phyloP scores from a whole-genome alignment of 2,113 vertebrate species.

The Saccopteryx bilineata region DNA sequence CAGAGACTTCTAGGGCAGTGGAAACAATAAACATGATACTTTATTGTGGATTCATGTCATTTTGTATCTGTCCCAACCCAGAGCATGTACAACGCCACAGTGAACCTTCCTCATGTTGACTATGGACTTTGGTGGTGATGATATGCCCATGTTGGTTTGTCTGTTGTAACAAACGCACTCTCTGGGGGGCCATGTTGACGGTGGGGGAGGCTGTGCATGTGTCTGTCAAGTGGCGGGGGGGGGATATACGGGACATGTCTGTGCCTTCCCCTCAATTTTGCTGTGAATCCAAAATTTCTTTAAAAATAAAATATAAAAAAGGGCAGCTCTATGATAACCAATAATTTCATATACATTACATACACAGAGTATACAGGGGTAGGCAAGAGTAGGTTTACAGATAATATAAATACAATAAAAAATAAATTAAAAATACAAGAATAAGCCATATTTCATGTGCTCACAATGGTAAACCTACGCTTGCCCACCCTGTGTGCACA shows the following conservation, averaged over 20 bases:
- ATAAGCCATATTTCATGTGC: not conserved
- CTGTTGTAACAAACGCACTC: accelerated
- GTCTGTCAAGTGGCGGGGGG: too few species aligned
- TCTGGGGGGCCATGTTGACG: accelerated
- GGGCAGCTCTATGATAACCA: accelerated
- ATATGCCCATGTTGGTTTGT: accelerated
- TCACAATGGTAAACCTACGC: not conserved
- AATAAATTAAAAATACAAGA: not conserved
- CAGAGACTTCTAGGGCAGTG: accelerated
- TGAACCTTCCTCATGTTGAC: accelerated
- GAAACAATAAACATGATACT: too few species aligned
- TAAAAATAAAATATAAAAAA: not conserved
- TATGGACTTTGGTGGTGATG: accelerated
- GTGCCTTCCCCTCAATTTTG: too few species aligned
- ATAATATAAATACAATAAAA: not conserved
- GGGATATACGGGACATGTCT: not conserved
- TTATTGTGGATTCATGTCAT: accelerated
- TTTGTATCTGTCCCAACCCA: accelerated
- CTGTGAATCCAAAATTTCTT: not conserved
- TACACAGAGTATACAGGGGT: accelerated
- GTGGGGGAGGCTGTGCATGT: accelerated
- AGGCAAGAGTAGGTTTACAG: not conserved
- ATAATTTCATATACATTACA: not conserved
- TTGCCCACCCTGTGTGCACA: not conserved
- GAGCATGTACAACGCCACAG: accelerated